Conservation (phyloP, 1,140 invertebrate genomes). For the Eumeta japonica region DNA sequence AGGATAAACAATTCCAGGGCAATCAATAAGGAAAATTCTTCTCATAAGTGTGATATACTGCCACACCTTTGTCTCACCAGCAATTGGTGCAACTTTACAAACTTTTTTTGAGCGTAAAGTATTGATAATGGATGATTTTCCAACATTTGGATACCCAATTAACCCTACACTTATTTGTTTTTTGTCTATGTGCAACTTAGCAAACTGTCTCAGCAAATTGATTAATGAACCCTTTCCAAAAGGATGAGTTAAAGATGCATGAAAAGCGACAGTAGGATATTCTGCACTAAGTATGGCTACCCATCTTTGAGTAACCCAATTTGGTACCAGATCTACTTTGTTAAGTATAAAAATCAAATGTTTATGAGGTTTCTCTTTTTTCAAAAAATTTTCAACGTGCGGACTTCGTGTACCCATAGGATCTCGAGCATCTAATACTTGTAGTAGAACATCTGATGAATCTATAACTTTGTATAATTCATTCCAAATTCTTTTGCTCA, state of each 20-base stretch:
- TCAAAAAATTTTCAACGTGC: slow-evolving; percentile 87
- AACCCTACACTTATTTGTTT: slow-evolving; percentile 99
- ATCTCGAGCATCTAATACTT: slow-evolving; percentile 93
- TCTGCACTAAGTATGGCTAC: slow-evolving; percentile 89
- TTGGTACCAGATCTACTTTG: slow-evolving; percentile 93
- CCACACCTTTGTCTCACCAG: slow-evolving; percentile 99
- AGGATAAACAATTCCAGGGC: slow-evolving; percentile 97
- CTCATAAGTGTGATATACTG: slow-evolving; percentile 99
- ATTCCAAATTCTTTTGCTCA: slow-evolving; percentile 98
- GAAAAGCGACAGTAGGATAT: slow-evolving; percentile 97
- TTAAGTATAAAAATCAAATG: slow-evolving; percentile 94
- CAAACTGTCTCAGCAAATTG: slow-evolving; percentile 93
- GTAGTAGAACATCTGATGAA: slow-evolving; percentile 95
- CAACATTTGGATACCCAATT: slow-evolving; percentile 99
- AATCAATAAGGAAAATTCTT: slow-evolving; percentile 97
- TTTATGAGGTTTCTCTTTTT: slow-evolving; percentile 90
- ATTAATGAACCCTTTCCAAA: slow-evolving; percentile 99
- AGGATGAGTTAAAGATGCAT: slow-evolving; percentile 95
- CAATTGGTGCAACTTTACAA: slow-evolving; percentile 97
- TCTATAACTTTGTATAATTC: slow-evolving; percentile 99
- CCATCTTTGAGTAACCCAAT: slow-evolving; percentile 97
- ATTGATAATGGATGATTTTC: slow-evolving; percentile 98
- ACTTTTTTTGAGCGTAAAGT: slow-evolving; percentile 92
- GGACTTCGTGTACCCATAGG: slow-evolving; percentile 92
- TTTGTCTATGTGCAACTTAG: slow-evolving; percentile 92